Evolutionary conservation across 2,113 vertebrate genomes (phyloP).

Genomic region (Lepidothrix coronata): DNA sequence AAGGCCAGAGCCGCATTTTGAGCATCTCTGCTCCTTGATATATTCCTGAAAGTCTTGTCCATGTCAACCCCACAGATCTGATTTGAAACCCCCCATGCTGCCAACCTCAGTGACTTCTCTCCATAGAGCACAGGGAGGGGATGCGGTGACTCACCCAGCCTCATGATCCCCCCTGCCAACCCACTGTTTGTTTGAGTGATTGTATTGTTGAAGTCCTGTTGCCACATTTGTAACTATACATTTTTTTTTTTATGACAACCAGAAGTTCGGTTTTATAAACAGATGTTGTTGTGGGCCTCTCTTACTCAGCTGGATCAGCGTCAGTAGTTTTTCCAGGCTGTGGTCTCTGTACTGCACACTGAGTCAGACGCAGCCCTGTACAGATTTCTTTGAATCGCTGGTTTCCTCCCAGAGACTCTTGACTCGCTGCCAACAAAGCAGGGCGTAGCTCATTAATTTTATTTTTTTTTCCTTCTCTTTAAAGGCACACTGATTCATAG

Average conservation of each 20-base stretch:
- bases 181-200: slow-evolving; percentile 24
- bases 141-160: background rate
- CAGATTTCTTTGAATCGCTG: slow-evolving; percentile 70
- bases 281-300: slow-evolving; percentile 68
- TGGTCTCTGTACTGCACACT: slow-evolving; percentile 61
- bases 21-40: background rate
- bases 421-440: slow-evolving; percentile 71
- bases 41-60: background rate
- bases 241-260: slow-evolving; percentile 54
- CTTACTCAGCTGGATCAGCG: slow-evolving; percentile 74
- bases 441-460: slow-evolving; percentile 74
- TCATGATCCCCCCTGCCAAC: slow-evolving; percentile 7
- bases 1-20: background rate
- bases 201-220: slow-evolving; percentile 39
- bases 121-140: background rate
- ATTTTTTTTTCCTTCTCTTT: slow-evolving; percentile 40
- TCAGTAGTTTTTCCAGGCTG: slow-evolving; percentile 77
- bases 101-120: background rate
- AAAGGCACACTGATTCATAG: slow-evolving; percentile 80
- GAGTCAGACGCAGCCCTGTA: slow-evolving; percentile 69
- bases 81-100: rapidly evolving
- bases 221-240: slow-evolving; percentile 49
- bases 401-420: slow-evolving; percentile 75
- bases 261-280: slow-evolving; percentile 69
- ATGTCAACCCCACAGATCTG: background rate